These are phyloP conservation scores for Heliothis virescens DNA, from an alignment of 1,140 invertebrate species.

Conservation along the genomic window DNA sequence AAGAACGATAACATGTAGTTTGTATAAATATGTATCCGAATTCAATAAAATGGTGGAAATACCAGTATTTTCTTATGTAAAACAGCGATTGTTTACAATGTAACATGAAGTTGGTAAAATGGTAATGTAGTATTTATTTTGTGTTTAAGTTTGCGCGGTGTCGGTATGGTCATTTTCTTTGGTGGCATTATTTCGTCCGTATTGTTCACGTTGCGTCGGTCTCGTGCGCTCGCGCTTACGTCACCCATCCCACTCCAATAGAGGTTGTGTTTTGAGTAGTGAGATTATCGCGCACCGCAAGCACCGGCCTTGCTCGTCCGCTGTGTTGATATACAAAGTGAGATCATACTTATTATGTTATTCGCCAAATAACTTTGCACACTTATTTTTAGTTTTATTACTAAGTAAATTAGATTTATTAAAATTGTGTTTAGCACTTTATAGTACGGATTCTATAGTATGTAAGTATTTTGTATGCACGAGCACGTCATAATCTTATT, in stretches of 20 bases:
- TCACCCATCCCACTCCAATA: conserved; percentile 63
- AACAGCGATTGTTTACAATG: neutral
- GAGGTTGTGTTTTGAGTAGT: conserved; percentile 66
- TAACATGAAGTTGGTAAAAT: conserved; percentile 4
- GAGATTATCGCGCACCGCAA: conserved; percentile 76
- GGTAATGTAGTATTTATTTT: neutral
- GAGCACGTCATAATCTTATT: neutral
- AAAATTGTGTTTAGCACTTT: conserved; percentile 6
- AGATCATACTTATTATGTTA: conserved; percentile 76
- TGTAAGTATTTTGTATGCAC: neutral
- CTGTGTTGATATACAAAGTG: conserved; percentile 73
- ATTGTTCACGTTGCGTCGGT: conserved; percentile 49
- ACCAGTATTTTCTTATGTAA: conserved; percentile 26
- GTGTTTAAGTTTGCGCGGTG: conserved; percentile 3
- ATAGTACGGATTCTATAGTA: neutral
- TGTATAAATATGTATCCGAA: conserved; percentile 2
- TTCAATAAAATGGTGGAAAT: conserved; percentile 5
- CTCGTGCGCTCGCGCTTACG: conserved; percentile 64
- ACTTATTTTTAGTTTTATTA: conserved; percentile 22
- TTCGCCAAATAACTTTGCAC: conserved; percentile 48
- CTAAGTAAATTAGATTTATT: neutral
- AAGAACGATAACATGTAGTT: neutral
- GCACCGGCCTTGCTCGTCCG: conserved; percentile 71
- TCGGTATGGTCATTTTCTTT: conserved; percentile 45
- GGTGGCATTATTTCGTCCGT: conserved; percentile 54